Percentiles rank a stretch among this genome's conserved stretches.
phyloP scores from a whole-genome alignment of 2,888 invertebrate species.

The Thymelicus sylvestris region DNA sequence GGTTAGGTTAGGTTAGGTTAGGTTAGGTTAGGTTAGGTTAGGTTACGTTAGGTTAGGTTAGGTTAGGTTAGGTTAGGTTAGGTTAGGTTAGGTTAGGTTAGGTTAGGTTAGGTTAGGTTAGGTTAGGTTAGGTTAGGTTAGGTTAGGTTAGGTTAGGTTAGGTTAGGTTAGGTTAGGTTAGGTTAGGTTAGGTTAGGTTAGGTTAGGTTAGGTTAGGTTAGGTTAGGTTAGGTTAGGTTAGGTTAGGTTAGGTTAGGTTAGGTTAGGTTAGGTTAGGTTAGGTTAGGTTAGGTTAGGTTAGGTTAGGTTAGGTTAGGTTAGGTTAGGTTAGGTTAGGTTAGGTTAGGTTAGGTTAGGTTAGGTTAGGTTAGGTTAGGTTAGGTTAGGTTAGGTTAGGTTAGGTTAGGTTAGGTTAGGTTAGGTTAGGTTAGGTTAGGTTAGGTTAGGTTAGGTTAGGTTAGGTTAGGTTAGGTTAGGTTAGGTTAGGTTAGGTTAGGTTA shows the following conservation, averaged over 20 bases:
- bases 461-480: conserved; percentile 37
- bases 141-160: conserved; percentile 40
- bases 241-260: conserved; percentile 39
- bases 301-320: conserved; percentile 41
- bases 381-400: conserved; percentile 38
- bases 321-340: conserved; percentile 40
- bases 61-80: conserved; percentile 43
- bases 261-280: conserved; percentile 39
- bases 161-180: conserved; percentile 34
- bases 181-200: conserved; percentile 18
- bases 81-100: conserved; percentile 42
- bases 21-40: conserved; percentile 35
- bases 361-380: conserved; percentile 39
- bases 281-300: conserved; percentile 38
- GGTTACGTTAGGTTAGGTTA: conserved; percentile 42
- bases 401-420: conserved; percentile 43
- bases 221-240: conserved; percentile 37
- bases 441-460: conserved; percentile 40
- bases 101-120: conserved; percentile 40
- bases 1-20: conserved; percentile 36
- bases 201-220: conserved; percentile 39
- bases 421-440: conserved; percentile 38
- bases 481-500: conserved; percentile 18
- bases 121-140: conserved; percentile 38
- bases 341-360: conserved; percentile 40